Evolutionary conservation across 2,797 vertebrate genomes (phyloP).

Genomic region (Siniperca obscura): DNA sequence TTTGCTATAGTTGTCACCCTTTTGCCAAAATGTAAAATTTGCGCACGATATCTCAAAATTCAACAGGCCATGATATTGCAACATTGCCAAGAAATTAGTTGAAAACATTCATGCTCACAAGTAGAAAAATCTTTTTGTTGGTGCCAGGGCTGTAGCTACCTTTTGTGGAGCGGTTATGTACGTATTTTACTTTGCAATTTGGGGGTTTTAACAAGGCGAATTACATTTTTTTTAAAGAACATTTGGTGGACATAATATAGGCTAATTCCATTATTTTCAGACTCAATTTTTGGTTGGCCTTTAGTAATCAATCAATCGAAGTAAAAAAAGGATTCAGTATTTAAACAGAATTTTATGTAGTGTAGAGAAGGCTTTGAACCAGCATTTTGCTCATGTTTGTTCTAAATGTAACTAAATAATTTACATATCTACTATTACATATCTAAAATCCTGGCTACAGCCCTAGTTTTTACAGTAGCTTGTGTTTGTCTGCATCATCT

Average conservation of each 20-base stretch:
- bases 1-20: no score
- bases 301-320: no score
- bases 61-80: no score
- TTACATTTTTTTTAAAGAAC: neutral
- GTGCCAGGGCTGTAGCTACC: no score
- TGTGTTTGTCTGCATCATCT: neutral
- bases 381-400: no score
- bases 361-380: neutral
- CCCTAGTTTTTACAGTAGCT: neutral
- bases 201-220: no score
- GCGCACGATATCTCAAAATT: no score
- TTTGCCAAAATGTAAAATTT: no score
- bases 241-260: neutral
- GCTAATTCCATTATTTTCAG: neutral
- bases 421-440: neutral
- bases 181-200: no score
- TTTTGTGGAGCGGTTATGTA: no score
- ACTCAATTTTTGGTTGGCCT: neutral
- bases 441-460: neutral
- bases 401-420: neutral
- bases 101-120: neutral
- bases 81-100: neutral
- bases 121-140: neutral
- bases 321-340: neutral
- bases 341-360: neutral